Evolutionary conservation across 64 coral and sea anemone genomes (phyloP), one percentile per base, ranked within the genome.

Genomic region (Actinia equina): DNA sequence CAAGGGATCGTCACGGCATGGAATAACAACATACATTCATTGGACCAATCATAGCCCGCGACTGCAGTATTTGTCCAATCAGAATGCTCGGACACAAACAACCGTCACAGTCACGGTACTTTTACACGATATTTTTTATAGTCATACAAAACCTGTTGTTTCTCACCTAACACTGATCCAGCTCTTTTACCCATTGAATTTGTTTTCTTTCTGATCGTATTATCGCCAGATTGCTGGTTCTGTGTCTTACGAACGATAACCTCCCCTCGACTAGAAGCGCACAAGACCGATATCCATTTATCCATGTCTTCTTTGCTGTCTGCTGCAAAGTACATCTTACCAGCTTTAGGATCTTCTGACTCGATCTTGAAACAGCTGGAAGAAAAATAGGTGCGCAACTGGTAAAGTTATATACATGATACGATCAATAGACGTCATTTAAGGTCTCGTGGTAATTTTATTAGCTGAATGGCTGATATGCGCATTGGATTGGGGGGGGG

Each of bases 361-460:
- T 93, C 88, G 17, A 89, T 82, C 74, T 93, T 96, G 61, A 96
- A 96, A 96, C 91, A 93, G 42, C 94, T 96, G 41, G 49, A 15
- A 64, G 8, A 62, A 45, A 43, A 87, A 26, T 14, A 84, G 86
- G 26, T n/a, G 19, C 46, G 46, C 46, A 49, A 49, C 4, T 49
- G 46, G 4, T 49, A 6, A 49, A 8, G 1, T 49, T 49, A 1
- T 49, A 8, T 49, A 49, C 4, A 49, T 6, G 4, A 49, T 49
- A 8, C 46, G 0, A 49, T 49, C 7, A 49, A 49, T 49, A 49
- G 46, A 49, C 7, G 46, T 49, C 46, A 49, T 49, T 49, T 49
- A 4, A 6, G 46, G 46, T 49, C 7, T 49, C 46, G 46, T 49
- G 46, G 46, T 6, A 49, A 6, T 49, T 49, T 49, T 49, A 49